These are phyloP conservation scores for Coelinius sp. DNA, from an alignment of 2,888 invertebrate species.

Conservation along the genomic window DNA sequence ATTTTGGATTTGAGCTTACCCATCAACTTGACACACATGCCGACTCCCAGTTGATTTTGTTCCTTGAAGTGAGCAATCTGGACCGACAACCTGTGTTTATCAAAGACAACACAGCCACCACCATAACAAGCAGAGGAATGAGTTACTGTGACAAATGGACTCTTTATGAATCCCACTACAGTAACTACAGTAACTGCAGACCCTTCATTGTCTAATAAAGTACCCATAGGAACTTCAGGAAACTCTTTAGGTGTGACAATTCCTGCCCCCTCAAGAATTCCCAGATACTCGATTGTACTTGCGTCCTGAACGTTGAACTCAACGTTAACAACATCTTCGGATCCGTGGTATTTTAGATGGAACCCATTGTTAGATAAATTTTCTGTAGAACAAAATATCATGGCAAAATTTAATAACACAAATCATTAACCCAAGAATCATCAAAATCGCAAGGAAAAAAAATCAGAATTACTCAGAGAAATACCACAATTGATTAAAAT, in stretches of 20 bases:
- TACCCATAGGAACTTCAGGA: not conserved
- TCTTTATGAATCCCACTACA: not conserved
- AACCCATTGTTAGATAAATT: not conserved
- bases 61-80: not conserved
- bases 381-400: not conserved
- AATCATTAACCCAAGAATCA: too few relatives aligned
- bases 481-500: too few relatives aligned
- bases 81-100: not conserved
- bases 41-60: not conserved
- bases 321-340: not conserved
- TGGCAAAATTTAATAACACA: too few relatives aligned
- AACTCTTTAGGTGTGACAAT: not conserved
- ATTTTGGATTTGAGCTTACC: not conserved
- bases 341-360: not conserved
- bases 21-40: not conserved
- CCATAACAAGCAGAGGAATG: not conserved
- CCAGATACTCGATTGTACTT: not conserved
- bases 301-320: not conserved
- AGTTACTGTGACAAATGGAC: not conserved
- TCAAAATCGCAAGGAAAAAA: too few relatives aligned
- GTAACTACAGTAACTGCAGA: not conserved
- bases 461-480: too few relatives aligned
- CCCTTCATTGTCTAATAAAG: not conserved
- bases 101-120: not conserved
- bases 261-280: not conserved